Conservation (phyloP, 2,888 invertebrate species). For the Ferrisia virgata region DNA sequence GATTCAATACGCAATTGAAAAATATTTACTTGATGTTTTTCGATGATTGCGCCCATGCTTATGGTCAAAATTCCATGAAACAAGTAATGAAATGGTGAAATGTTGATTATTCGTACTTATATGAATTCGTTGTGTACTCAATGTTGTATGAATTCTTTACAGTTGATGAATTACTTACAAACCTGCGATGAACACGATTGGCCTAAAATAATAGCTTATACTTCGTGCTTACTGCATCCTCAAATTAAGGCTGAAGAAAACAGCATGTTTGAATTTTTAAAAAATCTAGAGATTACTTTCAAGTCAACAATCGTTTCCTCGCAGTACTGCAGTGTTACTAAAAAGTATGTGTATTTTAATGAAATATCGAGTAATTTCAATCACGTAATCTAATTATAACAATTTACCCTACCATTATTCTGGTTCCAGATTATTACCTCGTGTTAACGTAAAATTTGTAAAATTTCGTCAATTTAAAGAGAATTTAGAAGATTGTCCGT, state of each 20-base stretch:
- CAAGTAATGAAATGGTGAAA: not conserved
- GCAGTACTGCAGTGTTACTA: not conserved
- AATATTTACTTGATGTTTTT: not conserved
- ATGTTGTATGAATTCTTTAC: not conserved
- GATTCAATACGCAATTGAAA: not conserved
- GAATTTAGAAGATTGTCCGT: not conserved
- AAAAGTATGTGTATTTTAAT: not conserved
- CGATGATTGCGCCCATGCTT: not conserved
- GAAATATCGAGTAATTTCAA: not conserved
- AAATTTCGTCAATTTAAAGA: not conserved
- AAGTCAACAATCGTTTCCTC: slow-evolving; percentile 12
- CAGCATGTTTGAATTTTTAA: slow-evolving; percentile 2
- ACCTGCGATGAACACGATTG: not conserved
- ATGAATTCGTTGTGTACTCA: not conserved
- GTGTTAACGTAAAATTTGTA: not conserved
- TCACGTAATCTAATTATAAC: not conserved
- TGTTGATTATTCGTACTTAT: too few species aligned
- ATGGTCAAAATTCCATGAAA: slow-evolving; percentile 14
- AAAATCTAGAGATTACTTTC: slow-evolving; percentile 20
- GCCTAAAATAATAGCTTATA: not conserved
- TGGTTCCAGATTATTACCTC: slow-evolving; percentile 24
- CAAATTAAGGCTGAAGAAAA: not conserved
- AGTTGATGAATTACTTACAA: not conserved
- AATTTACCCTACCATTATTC: too few species aligned
- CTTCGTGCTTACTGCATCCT: slow-evolving; percentile 7